A percentile compares a stretch with the other conserved stretches of the same genome.
Evolutionary conservation across 2,797 vertebrate species (phyloP).

Genomic region (Urocyon cinereoargenteus): DNA sequence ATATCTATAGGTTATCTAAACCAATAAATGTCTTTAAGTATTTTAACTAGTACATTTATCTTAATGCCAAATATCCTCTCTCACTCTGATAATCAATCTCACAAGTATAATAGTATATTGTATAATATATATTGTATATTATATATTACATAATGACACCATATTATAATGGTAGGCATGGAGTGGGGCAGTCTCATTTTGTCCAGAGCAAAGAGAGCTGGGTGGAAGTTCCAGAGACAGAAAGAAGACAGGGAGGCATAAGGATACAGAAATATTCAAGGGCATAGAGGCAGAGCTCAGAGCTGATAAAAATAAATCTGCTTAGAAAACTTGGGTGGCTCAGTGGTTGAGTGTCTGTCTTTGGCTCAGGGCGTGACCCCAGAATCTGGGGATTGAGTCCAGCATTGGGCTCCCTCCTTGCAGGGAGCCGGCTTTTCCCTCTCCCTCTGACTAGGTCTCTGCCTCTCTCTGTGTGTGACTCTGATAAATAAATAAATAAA

Average conservation of each 20-base stretch:
- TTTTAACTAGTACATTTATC: not conserved
- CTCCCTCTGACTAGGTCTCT: too few relatives aligned
- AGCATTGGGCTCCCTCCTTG: too few relatives aligned
- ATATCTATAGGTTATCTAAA: not conserved
- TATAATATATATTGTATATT: not conserved
- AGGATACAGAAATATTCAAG: not conserved
- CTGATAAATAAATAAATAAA: too few relatives aligned
- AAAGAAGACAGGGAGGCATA: not conserved
- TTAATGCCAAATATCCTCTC: not conserved
- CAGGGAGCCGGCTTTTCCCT: too few relatives aligned
- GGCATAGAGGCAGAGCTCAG: not conserved
- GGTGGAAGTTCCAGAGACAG: not conserved
- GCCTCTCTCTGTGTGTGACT: too few relatives aligned
- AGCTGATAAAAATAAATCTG: not conserved
- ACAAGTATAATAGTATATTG: not conserved
- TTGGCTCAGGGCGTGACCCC: too few relatives aligned
- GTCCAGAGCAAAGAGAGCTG: not conserved
- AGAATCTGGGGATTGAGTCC: too few relatives aligned
- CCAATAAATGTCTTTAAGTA: not conserved
- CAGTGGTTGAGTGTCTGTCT: too few relatives aligned
- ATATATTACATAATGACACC: not conserved
- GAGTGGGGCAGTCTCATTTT: not conserved
- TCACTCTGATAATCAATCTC: not conserved
- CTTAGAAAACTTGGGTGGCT: too few relatives aligned
- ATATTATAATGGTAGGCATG: not conserved